Evolutionary conservation across 1,140 invertebrate species (phyloP).

Genomic region (Drosophila mojavensis): DNA sequence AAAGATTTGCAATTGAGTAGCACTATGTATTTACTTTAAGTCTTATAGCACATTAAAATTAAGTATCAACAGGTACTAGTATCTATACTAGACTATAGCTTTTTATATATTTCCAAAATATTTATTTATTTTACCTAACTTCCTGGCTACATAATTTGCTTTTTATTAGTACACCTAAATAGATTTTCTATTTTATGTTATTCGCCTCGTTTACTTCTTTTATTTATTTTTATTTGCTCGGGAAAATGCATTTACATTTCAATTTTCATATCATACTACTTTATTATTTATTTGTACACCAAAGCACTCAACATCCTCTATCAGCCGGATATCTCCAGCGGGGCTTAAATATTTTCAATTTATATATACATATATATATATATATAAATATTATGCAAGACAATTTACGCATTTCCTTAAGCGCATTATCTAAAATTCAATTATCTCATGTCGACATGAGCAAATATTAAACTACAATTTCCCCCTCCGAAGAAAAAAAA

Average conservation of each 20-base stretch:
- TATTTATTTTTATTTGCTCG: neutral
- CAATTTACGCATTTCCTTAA: constrained; percentile 67
- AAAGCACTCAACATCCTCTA: constrained; percentile 48
- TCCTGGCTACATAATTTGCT: neutral
- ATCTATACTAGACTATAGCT: too few species aligned
- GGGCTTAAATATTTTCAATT: constrained; percentile 48
- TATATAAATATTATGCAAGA: constrained; percentile 39
- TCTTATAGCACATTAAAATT: too few species aligned
- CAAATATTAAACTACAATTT: constrained; percentile 54
- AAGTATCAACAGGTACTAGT: too few species aligned
- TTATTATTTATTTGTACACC: constrained; percentile 70
- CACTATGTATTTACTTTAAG: too few species aligned
- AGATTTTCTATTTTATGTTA: constrained; percentile 5
- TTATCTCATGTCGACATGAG: constrained; percentile 33
- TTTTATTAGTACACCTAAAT: neutral
- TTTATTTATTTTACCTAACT: too few species aligned
- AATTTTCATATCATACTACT: constrained; percentile 27
- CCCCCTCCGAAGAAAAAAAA: constrained; percentile 20
- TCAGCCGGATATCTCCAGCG: constrained; percentile 49
- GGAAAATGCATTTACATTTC: neutral
- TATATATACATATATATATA: neutral
- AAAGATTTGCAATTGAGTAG: too few species aligned
- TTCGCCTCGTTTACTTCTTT: neutral
- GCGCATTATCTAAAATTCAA: constrained; percentile 11
- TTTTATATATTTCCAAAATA: too few species aligned